A percentile compares a stretch with the other conserved stretches of the same genome.
Evolutionary conservation across 2,113 vertebrate genomes (phyloP).

Genomic region (Ophiodon elongatus): DNA sequence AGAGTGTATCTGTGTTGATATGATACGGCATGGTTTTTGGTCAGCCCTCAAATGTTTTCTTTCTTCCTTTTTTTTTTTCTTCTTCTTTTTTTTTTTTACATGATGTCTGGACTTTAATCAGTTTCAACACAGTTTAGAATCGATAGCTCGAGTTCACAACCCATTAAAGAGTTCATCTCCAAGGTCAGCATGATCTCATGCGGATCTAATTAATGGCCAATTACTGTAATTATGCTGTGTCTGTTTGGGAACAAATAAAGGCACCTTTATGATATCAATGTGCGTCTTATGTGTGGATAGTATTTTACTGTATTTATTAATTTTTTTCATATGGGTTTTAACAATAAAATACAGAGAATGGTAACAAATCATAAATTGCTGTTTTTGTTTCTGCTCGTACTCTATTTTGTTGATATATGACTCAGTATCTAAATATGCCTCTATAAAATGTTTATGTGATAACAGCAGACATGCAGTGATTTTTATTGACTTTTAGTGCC

Average conservation of each 20-base stretch:
- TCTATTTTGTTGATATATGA: slow-evolving; percentile 41
- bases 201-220: slow-evolving; percentile 78
- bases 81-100: background rate
- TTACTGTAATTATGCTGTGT: slow-evolving; percentile 69
- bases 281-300: background rate
- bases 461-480: slow-evolving; percentile 48
- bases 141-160: slow-evolving; percentile 67
- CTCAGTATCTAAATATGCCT: slow-evolving; percentile 58
- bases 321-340: background rate
- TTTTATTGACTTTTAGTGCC: slow-evolving; percentile 55
- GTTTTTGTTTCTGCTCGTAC: slow-evolving; percentile 9
- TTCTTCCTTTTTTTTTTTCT: background rate
- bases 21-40: background rate
- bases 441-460: slow-evolving; percentile 63
- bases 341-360: background rate
- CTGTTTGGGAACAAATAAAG: slow-evolving; percentile 1
- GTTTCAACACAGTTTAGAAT: slow-evolving; percentile 70
- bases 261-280: background rate
- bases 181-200: slow-evolving; percentile 75
- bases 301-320: background rate
- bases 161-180: slow-evolving; percentile 83
- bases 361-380: background rate
- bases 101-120: slow-evolving; percentile 68
- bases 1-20: background rate
- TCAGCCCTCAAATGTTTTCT: background rate